Evolutionary conservation across 2,113 vertebrate species (phyloP).

Genomic region (Phaethon lepturus): DNA sequence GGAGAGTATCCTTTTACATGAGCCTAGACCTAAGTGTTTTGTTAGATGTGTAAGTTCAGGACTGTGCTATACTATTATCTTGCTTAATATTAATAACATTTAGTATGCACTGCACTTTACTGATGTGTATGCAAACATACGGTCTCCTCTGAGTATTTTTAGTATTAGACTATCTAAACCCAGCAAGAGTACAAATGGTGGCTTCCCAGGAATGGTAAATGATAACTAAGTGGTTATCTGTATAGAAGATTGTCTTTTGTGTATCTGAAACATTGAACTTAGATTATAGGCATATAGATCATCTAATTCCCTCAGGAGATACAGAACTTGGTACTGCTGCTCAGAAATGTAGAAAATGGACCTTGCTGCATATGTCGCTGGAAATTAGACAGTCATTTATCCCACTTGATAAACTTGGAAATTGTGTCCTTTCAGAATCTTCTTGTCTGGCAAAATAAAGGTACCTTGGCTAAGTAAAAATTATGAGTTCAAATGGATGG

Average conservation of each 20-base stretch:
- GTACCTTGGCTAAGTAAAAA: neutral
- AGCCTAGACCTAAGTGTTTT: neutral
- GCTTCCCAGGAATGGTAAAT: neutral
- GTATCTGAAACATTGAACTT: neutral
- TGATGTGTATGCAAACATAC: neutral
- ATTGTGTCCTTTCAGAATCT: neutral
- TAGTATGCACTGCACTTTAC: neutral
- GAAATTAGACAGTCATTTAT: neutral
- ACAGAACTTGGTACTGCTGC: neutral
- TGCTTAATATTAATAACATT: neutral
- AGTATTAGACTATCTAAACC: neutral
- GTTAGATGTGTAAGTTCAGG: neutral
- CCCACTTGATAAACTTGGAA: neutral
- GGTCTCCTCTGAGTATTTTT: neutral
- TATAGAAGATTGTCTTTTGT: neutral
- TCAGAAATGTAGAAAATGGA: neutral
- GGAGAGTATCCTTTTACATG: neutral
- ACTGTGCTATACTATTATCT: neutral
- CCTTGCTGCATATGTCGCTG: neutral
- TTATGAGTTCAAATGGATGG: neutral
- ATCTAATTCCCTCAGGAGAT: neutral
- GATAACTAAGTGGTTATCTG: neutral
- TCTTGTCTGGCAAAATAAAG: neutral
- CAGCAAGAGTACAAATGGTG: neutral
- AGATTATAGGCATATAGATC: neutral